A percentile compares a stretch with the other conserved stretches of the same genome.
Evolutionary conservation across 2,797 vertebrate species (phyloP).

Genomic region (Apodemus agrarius): DNA sequence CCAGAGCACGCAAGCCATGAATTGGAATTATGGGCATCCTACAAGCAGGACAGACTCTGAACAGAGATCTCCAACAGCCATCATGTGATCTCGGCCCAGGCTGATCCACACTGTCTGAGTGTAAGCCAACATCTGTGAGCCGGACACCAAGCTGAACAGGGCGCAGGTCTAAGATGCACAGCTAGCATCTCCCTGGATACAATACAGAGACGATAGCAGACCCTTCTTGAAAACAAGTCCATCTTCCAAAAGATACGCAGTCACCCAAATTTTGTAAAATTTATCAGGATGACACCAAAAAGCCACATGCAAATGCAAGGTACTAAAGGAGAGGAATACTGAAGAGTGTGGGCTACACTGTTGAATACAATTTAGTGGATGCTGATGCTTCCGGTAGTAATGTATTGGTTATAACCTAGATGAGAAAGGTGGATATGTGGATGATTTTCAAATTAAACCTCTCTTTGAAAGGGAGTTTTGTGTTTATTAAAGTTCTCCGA

Average conservation of each 20-base stretch:
- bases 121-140: slow-evolving; percentile 46
- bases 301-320: slow-evolving; percentile 25
- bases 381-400: not conserved
- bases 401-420: not conserved
- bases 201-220: not conserved
- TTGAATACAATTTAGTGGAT: not conserved
- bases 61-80: not conserved
- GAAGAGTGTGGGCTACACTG: not conserved
- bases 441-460: slow-evolving; percentile 50
- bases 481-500: slow-evolving; percentile 49
- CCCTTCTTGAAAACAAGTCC: slow-evolving; percentile 7
- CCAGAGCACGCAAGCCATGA: slow-evolving; percentile 34
- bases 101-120: not conserved
- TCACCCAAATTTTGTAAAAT: slow-evolving; percentile 40
- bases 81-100: not conserved
- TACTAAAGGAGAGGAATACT: not conserved
- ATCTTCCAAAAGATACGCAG: slow-evolving; percentile 34
- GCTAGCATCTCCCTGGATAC: not conserved
- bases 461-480: slow-evolving; percentile 9
- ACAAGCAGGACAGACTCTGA: not conserved
- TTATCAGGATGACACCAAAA: slow-evolving; percentile 42
- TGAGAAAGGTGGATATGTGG: not conserved
- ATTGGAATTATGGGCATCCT: not conserved
- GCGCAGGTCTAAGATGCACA: slow-evolving; percentile 4
- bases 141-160: slow-evolving; percentile 24